A percentile compares a stretch with the other conserved stretches of the same genome.
Conservation (phyloP, 2,797 vertebrate genomes). For the Semaprochilodus insignis region DNA sequence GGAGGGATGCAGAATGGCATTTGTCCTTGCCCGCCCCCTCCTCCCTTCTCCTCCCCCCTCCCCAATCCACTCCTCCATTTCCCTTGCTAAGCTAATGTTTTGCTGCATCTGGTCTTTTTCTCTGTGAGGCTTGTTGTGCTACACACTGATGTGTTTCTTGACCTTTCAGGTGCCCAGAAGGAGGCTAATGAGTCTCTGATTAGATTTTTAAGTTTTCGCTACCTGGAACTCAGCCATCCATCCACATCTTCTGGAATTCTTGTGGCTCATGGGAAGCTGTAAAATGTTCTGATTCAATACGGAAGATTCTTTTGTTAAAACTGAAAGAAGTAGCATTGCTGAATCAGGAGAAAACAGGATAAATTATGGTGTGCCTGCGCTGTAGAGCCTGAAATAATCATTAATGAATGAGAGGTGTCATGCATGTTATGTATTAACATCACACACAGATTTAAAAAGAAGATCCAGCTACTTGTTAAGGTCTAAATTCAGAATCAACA, state of each 20-base stretch:
- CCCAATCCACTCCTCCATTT: background rate
- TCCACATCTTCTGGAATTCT: background rate
- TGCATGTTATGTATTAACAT: too few species aligned
- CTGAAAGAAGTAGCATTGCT: too few species aligned
- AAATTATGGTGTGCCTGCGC: too few species aligned
- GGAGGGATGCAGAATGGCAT: constrained; percentile 14
- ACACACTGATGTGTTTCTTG: constrained; percentile 2
- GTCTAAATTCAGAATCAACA: too few species aligned
- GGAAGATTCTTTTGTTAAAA: too few species aligned
- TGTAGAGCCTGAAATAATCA: too few species aligned
- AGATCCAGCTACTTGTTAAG: too few species aligned
- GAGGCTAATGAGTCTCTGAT: constrained; percentile 24
- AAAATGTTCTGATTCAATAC: background rate
- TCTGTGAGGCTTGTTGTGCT: background rate
- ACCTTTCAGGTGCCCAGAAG: constrained; percentile 15
- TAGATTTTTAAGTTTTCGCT: constrained; percentile 6
- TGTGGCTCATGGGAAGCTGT: background rate
- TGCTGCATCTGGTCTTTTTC: background rate
- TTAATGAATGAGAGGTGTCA: too few species aligned
- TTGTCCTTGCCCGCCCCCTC: background rate
- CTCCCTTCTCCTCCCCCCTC: background rate
- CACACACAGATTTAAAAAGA: too few species aligned
- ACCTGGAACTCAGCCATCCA: background rate
- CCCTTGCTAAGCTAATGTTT: constrained; percentile 12
- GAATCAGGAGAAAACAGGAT: too few species aligned